Percentiles rank a stretch among this genome's conserved stretches.
Conservation (phyloP, 2,888 invertebrate genomes). For the Halictus quadricinctus region DNA sequence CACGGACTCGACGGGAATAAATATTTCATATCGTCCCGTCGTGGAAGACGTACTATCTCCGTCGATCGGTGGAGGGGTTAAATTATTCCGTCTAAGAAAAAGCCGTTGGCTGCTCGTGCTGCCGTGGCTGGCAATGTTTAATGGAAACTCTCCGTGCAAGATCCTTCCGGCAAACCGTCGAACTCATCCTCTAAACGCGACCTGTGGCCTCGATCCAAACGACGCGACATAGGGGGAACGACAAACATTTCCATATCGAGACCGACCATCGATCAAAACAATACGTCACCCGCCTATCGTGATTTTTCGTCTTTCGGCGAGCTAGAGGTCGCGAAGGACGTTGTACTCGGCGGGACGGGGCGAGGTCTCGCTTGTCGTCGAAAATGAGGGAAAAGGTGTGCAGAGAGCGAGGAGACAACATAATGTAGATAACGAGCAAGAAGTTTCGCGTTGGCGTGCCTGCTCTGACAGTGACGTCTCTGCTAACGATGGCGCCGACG, state of each 20-base stretch:
- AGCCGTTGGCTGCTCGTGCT: not conserved
- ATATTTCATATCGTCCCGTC: conserved; percentile 48
- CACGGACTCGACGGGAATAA: conserved; percentile 43
- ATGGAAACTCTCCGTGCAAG: conserved; percentile 23
- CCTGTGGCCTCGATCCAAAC: not conserved
- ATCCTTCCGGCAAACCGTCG: conserved; percentile 1
- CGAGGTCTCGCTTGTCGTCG: not conserved
- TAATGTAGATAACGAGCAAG: conserved; percentile 66
- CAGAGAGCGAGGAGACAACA: conserved; percentile 29
- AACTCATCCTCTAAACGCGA: not conserved
- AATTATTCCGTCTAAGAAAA: conserved; percentile 46
- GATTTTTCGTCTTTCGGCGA: not conserved
- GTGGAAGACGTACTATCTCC: conserved; percentile 26
- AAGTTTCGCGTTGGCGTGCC: conserved; percentile 78
- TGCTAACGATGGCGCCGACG: conserved; percentile 84
- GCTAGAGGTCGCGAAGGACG: not conserved
- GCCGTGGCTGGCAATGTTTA: conserved; percentile 31
- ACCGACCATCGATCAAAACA: conserved; percentile 47
- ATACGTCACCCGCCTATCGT: not conserved
- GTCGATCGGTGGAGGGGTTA: conserved; percentile 29
- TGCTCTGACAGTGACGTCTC: conserved; percentile 84
- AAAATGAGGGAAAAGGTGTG: not conserved
- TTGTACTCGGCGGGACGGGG: not conserved
- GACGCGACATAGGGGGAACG: not conserved
- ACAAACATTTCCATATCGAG: conserved; percentile 51